Evolutionary conservation across 2,888 invertebrate genomes (phyloP), one percentile per base, ranked within the genome.

Genomic region (Orthosia cruda): DNA sequence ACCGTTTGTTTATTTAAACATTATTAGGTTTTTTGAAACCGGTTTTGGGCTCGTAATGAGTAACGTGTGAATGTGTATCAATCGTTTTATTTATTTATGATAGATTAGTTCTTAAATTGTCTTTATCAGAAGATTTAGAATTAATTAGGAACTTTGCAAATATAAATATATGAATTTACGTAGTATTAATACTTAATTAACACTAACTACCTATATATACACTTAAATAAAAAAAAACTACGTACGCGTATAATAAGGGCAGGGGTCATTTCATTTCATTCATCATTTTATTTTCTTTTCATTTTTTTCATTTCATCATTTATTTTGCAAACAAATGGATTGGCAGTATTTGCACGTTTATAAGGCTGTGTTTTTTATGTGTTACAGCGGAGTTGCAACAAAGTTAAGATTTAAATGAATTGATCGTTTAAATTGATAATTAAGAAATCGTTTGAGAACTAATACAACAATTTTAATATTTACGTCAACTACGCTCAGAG

Each of bases 1-100:
- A 20, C 32, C 13, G 61, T 70, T 15, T 12, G 13, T 59, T 57
- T 58, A 50, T 69, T 75, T 55, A 52, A 15, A 77, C 59, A 67
- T 45, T 40, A 55, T 57, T 65, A 23, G 40, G 2, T 52, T 26
- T 59, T 7, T 57, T 54, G 26, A 40, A 77, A 82, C 71, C 15
- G 18, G 78, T 61, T 71, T 64, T 69, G 5, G 9, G 11, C 15
- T 32, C 18, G 13, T 70, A 63, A 55, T 45, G 49, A 49, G n/a
- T 45, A 61, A 61, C 4, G 26, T 76, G 54, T 32, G n/a, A 52
- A 32, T 26, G 50, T 18, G 16, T 23, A 7, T 7, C 18, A 11
- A 45, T 2, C n/a, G 9, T 52, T 47, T 23, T 23, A 23, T 47
- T 18, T 50, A 23, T 65, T 23, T 57, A 49, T n/a, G n/a, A 40